Evolutionary conservation across 2,888 invertebrate genomes (phyloP), one percentile per base, ranked within the genome.

Genomic region (Caenorhabditis wallacei): DNA sequence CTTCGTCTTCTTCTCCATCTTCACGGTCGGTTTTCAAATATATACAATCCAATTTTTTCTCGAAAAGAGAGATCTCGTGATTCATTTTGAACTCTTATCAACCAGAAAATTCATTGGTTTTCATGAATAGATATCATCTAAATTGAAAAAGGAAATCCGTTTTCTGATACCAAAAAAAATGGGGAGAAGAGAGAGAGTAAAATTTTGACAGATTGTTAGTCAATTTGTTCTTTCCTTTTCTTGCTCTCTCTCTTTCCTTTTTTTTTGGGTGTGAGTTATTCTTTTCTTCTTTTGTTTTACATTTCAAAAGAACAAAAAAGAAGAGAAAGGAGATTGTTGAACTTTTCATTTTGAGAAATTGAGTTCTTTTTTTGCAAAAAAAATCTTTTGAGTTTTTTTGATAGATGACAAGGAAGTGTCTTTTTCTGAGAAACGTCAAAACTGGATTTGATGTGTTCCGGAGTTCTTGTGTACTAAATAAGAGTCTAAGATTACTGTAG

Each of bases 141-240:
- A 61, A 59, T n/a, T 30, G 30, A 30, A 8, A 30, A 20, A 63
- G 72, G 53, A 35, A 43, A 22, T 37, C 59, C 56, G 37, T 16
- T n/a, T 64, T 20, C 16, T 16, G n/a, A n/a, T 40, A 0, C 18
- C 46, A 40, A 59, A 59, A 68, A 75, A 18, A 48, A 8, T 18
- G 61, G 7, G 40, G 30, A 3, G 37, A 22, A 43, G 4, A 18
- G 18, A 24, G 22, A 30, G 48, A 30, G 53, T 46, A 68, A 78
- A 61, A 78, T 69, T 78, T 78, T 78, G 78, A 78, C 78, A 69
- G 61, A 78, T 78, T 78, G 76, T 59, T 61, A 51, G 75, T 75
- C 75, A 66, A 75, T 74, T 75, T 68, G 57, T 75, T 30, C 30
- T 30, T 8, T 30, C 30, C 8, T 8, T 30, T 8, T 30, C 30